These are phyloP conservation scores for Glyphotaelius pellucidus DNA, from an alignment of 2,888 invertebrate genomes.

Conservation along the genomic window DNA sequence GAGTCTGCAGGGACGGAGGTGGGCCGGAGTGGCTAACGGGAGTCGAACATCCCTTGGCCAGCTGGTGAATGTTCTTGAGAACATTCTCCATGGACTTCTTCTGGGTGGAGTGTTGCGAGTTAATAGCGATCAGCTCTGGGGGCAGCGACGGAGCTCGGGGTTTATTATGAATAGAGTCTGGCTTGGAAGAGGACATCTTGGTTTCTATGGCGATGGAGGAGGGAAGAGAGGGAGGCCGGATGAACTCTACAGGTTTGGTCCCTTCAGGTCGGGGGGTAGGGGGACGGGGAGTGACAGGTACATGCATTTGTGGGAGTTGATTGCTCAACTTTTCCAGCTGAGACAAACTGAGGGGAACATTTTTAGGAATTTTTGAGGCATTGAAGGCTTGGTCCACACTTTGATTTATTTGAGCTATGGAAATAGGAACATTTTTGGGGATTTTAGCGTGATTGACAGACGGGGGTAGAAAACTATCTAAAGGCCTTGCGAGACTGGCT, in stretches of 20 bases:
- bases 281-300: conserved; percentile 68
- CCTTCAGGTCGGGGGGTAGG: conserved; percentile 69
- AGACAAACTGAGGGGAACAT: conserved; percentile 56
- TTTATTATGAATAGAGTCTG: conserved; percentile 68
- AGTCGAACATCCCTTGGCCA: conserved; percentile 75
- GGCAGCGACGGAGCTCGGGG: conserved; percentile 74
- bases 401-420: conserved; percentile 70
- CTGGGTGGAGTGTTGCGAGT: conserved; percentile 75
- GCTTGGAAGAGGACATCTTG: conserved; percentile 66
- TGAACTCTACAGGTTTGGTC: conserved; percentile 50
- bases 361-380: conserved; percentile 67
- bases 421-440: conserved; percentile 70
- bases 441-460: conserved; percentile 70
- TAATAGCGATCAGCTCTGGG: conserved; percentile 79
- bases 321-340: conserved; percentile 61
- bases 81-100: conserved; percentile 76
- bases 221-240: conserved; percentile 54
- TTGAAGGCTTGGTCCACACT: conserved; percentile 66
- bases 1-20: conserved; percentile 67
- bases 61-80: conserved; percentile 75
- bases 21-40: conserved; percentile 75
- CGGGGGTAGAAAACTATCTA: conserved; percentile 55
- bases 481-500: conserved; percentile 11
- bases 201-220: conserved; percentile 50
- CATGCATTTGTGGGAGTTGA: conserved; percentile 42